Conservation (phyloP, 2,888 invertebrate species). For the Dexiosoma caninum region DNA sequence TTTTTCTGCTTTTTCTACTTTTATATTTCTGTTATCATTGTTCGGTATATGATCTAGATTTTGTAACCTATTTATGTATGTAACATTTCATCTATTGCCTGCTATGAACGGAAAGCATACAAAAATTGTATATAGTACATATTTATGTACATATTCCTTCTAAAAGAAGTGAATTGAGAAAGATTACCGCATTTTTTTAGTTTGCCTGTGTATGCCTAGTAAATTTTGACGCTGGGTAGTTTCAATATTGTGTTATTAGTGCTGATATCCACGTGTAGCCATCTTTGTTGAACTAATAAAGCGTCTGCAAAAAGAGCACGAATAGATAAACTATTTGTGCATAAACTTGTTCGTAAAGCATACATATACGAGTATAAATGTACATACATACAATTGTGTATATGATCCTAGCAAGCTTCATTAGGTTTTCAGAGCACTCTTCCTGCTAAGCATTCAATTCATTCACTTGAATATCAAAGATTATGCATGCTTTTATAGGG, state of each 20-base stretch:
- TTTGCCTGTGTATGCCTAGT: no score
- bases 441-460: constrained; percentile 16
- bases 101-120: no score
- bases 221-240: neutral
- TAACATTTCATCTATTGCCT: no score
- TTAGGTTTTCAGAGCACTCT: constrained; percentile 32
- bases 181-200: no score
- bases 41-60: no score
- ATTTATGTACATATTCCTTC: no score
- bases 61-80: no score
- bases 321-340: neutral
- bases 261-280: neutral
- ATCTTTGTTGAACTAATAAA: constrained; percentile 11
- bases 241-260: neutral
- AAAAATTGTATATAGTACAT: no score
- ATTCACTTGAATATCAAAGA: constrained; percentile 20
- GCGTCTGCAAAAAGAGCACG: constrained; percentile 17
- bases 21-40: no score
- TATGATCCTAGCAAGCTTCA: constrained; percentile 20
- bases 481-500: constrained; percentile 5
- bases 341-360: neutral
- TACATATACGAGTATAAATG: no score
- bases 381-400: neutral
- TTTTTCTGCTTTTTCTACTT: no score
- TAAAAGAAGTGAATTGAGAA: no score